These are phyloP conservation scores for Acrocephalus arundinaceus DNA, from an alignment of 2,113 vertebrate species.

Conservation along the genomic window DNA sequence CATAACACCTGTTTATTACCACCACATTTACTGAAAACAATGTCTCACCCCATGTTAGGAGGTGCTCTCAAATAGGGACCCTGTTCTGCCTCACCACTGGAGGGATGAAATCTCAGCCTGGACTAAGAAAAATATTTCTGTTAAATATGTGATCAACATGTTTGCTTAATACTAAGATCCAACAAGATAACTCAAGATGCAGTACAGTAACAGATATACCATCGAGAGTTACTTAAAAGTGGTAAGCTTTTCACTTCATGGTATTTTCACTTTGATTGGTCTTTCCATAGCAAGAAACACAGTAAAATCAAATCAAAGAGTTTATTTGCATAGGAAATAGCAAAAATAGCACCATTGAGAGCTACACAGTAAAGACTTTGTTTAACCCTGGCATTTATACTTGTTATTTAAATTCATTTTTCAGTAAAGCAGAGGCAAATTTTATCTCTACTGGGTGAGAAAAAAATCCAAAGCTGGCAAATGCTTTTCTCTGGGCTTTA, in stretches of 20 bases:
- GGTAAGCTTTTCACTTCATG: neutral
- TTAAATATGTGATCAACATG: neutral
- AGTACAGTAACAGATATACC: neutral
- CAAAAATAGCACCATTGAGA: slow-evolving; percentile 35
- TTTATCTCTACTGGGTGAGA: neutral
- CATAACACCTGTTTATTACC: neutral
- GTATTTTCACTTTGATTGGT: neutral
- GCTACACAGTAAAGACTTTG: slow-evolving; percentile 2
- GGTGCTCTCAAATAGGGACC: neutral
- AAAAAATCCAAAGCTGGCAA: neutral
- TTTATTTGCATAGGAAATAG: slow-evolving; percentile 53
- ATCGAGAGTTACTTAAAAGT: neutral
- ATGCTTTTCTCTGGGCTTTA: neutral
- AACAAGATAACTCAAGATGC: neutral
- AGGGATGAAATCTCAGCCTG: neutral
- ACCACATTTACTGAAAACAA: neutral
- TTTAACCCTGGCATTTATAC: neutral
- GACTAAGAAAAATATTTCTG: neutral
- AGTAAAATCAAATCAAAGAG: slow-evolving; percentile 44
- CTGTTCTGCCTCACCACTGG: neutral
- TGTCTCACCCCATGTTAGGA: neutral
- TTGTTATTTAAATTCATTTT: slow-evolving; percentile 15
- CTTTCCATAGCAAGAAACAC: slow-evolving; percentile 8
- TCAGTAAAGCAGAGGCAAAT: neutral
- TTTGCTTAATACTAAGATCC: neutral